phyloP scores from a whole-genome alignment of 2,113 vertebrate species.

The Epinephelus lanceolatus region DNA sequence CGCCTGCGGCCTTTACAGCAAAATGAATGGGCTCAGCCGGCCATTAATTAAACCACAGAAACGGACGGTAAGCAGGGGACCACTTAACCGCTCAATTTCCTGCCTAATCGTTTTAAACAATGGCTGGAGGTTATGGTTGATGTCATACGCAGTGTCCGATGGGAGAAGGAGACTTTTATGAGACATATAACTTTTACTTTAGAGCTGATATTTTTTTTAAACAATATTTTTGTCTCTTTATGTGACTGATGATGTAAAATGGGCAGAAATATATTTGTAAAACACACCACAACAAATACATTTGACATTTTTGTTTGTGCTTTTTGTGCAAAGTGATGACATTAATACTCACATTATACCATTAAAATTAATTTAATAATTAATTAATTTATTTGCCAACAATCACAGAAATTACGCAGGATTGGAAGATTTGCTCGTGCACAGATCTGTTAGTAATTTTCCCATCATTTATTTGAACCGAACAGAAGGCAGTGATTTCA shows the following conservation, averaged over 20 bases:
- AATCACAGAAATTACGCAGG: not conserved
- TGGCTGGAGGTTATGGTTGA: slow-evolving; percentile 51
- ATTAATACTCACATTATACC: not conserved
- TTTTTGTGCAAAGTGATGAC: not conserved
- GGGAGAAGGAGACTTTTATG: not conserved
- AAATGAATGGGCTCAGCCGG: slow-evolving; percentile 98
- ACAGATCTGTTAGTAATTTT: not conserved
- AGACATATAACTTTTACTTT: not conserved
- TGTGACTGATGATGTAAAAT: not conserved
- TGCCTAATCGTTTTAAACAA: slow-evolving; percentile 68
- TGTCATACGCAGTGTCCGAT: slow-evolving; percentile 22
- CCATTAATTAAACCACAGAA: slow-evolving; percentile 99
- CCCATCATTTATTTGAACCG: not conserved
- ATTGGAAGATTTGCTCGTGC: not conserved
- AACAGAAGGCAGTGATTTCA: not conserved
- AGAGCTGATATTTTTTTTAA: not conserved
- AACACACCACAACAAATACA: not conserved
- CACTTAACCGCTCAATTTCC: slow-evolving; percentile 70
- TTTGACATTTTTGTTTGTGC: not conserved
- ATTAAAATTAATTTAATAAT: not conserved
- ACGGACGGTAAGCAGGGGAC: slow-evolving; percentile 91
- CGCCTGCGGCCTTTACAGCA: slow-evolving; percentile 98
- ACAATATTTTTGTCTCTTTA: not conserved
- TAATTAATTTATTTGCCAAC: not conserved
- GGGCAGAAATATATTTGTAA: not conserved